Evolutionary conservation across 2,113 vertebrate genomes (phyloP).

Genomic region (human (Homo sapiens)): DNA sequence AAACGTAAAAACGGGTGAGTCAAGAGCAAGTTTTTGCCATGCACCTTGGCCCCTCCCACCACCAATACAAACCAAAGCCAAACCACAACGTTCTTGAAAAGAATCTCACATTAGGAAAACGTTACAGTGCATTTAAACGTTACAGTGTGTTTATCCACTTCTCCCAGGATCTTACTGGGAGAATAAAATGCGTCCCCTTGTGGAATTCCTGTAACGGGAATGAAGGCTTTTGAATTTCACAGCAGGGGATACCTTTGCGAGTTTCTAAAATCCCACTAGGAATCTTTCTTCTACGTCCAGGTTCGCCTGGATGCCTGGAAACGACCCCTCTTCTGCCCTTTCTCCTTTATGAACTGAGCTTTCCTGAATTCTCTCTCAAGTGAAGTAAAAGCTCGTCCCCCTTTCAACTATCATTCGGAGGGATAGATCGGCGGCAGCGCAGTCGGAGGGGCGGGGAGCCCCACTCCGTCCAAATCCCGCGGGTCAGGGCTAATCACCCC

Average conservation of each 20-base stretch:
- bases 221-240: not conserved
- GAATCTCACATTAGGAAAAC: not conserved
- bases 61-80: constrained; percentile 29
- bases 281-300: not conserved
- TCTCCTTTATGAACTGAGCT: not conserved
- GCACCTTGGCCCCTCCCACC: no score
- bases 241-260: not conserved
- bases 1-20: not conserved
- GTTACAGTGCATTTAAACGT: not conserved
- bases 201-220: not conserved
- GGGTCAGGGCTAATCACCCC: no score
- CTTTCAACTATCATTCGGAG: not conserved
- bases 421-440: not conserved
- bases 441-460: not conserved
- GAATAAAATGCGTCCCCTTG: not conserved
- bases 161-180: not conserved
- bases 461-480: not conserved
- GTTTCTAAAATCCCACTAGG: not conserved
- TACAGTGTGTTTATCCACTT: not conserved
- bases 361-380: not conserved
- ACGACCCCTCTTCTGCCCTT: not conserved
- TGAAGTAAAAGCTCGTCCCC: not conserved
- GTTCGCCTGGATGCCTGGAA: not conserved
- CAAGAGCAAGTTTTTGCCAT: not conserved
- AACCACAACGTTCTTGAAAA: not conserved